Conservation (phyloP, 1,140 invertebrate genomes). For the Prorops nasuta region DNA sequence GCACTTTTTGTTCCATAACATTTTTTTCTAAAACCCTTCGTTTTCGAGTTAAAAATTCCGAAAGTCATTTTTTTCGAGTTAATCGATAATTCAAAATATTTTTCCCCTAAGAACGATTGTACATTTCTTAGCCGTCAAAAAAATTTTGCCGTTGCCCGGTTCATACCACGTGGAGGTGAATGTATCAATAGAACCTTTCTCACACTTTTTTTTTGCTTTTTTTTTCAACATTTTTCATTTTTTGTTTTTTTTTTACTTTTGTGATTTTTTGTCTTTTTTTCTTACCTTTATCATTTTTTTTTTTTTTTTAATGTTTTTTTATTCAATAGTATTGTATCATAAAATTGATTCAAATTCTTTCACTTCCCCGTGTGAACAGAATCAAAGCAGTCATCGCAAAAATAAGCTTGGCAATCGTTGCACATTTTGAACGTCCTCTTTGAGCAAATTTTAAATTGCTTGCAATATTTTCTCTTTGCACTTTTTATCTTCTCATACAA, state of each 20-base stretch:
- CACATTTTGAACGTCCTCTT: background rate
- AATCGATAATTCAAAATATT: too few species aligned
- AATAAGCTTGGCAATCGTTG: background rate
- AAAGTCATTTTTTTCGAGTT: too few species aligned
- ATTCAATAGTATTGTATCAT: background rate
- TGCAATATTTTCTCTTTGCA: too few species aligned
- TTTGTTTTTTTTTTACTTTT: too few species aligned
- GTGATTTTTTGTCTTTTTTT: too few species aligned
- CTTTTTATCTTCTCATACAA: background rate
- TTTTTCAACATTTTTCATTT: too few species aligned
- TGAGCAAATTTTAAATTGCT: background rate
- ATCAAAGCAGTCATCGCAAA: background rate
- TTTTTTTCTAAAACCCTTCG: too few species aligned
- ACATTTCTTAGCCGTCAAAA: background rate
- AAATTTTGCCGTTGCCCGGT: background rate
- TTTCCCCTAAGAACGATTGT: too few species aligned
- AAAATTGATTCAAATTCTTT: background rate
- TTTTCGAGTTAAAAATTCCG: too few species aligned
- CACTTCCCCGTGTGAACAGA: background rate
- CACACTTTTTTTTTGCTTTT: background rate
- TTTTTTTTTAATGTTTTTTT: background rate
- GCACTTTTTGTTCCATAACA: too few species aligned
- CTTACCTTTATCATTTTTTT: background rate
- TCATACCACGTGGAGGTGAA: background rate
- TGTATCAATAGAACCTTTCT: background rate